These are phyloP conservation scores for Anneissia japonica DNA, from an alignment of 35 echinoderm and acorn worm genomes.

Conservation along the genomic window DNA sequence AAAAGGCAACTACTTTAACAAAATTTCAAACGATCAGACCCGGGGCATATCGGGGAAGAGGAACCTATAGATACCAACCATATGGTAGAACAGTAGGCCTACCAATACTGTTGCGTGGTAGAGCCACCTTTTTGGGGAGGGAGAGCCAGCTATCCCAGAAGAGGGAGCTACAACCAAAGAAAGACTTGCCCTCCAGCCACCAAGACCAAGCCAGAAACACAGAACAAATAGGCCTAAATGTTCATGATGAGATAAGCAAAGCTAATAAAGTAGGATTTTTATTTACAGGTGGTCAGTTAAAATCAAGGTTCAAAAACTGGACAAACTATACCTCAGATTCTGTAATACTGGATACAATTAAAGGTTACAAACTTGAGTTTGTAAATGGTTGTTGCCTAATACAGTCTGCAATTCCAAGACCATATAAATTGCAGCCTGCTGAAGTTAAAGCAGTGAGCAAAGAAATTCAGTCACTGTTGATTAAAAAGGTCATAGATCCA, in stretches of 20 bases:
- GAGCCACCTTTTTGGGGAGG: neutral
- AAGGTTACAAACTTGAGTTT: neutral
- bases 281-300: neutral
- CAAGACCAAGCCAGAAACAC: neutral
- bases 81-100: neutral
- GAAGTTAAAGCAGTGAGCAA: neutral
- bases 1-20: slow-evolving; percentile 11
- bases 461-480: neutral
- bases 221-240: neutral
- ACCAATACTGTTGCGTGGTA: neutral
- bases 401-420: neutral
- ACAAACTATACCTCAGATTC: neutral
- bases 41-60: neutral
- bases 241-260: neutral
- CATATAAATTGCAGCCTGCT: neutral
- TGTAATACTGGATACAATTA: neutral
- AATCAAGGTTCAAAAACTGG: neutral
- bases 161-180: neutral
- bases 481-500: neutral
- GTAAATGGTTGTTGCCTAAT: neutral
- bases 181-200: neutral
- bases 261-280: neutral
- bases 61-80: neutral
- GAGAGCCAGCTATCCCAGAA: neutral
- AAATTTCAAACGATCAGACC: neutral